phyloP scores from a whole-genome alignment of 2,113 vertebrate species.

The Ornithorhynchus anatinus region DNA sequence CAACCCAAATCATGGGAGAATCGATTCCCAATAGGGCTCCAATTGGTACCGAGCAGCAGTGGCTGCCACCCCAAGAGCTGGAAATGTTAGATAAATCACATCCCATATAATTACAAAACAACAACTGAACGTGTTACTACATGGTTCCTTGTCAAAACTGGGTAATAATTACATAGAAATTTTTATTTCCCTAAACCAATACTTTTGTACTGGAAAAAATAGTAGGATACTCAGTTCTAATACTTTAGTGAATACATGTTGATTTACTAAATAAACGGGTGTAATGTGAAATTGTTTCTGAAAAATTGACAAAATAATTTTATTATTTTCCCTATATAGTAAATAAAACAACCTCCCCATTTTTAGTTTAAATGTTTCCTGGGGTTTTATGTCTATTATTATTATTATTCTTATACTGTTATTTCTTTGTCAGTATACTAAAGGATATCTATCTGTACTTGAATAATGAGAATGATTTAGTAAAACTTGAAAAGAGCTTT shows the following conservation, averaged over 20 bases:
- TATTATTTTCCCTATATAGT: not conserved
- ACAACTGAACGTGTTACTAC: not conserved
- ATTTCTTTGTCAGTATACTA: too few relatives aligned
- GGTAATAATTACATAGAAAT: not conserved
- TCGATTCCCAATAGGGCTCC: not conserved
- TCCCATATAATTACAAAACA: constrained; percentile 17
- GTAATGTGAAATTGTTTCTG: not conserved
- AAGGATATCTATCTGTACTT: not conserved
- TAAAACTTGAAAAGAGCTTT: not conserved
- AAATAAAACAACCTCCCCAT: not conserved
- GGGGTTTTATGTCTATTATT: not conserved
- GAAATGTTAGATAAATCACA: not conserved
- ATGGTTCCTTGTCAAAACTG: constrained; percentile 7
- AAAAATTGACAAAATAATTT: constrained; percentile 20
- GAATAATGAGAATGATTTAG: constrained; percentile 1
- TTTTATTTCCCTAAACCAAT: constrained; percentile 9
- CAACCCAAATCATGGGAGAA: constrained; percentile 5
- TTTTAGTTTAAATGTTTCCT: not conserved
- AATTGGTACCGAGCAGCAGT: not conserved
- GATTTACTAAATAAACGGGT: constrained; percentile 1
- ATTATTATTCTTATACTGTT: not conserved
- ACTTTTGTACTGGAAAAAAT: not conserved
- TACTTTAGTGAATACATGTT: not conserved
- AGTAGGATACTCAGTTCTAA: not conserved
- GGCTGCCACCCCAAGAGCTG: not conserved